phyloP scores from a whole-genome alignment of 35 echinoderm and acorn worm species.

The Chiridota heheva region DNA sequence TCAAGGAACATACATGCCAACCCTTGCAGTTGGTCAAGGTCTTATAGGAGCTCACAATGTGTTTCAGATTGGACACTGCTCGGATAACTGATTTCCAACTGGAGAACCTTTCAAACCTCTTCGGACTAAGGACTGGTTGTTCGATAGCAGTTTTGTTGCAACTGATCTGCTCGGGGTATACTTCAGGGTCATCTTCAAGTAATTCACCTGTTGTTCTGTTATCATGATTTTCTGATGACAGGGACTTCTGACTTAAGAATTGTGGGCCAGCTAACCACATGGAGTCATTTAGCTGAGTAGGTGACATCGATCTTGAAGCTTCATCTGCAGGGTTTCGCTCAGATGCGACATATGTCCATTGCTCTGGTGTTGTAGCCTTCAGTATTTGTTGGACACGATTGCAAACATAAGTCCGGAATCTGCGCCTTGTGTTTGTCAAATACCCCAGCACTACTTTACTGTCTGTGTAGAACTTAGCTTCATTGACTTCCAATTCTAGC shows the following conservation, averaged over 20 bases:
- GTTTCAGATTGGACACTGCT: not conserved
- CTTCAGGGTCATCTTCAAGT: slow-evolving; percentile 28
- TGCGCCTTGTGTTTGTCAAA: not conserved
- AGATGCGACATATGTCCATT: not conserved
- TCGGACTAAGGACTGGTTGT: not conserved
- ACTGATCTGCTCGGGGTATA: not conserved
- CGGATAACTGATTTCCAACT: not conserved
- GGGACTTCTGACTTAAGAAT: not conserved
- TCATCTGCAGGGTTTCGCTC: not conserved
- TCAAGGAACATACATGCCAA: slow-evolving; percentile 1
- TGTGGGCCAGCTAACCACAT: not conserved
- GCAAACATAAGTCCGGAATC: slow-evolving; percentile 7
- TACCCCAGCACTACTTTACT: too few relatives aligned
- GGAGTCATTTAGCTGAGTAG: not conserved
- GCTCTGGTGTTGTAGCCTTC: not conserved
- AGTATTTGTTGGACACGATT: not conserved
- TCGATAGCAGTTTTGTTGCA: not conserved
- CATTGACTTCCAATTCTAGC: too few relatives aligned
- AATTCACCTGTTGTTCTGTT: not conserved
- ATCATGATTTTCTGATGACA: too few relatives aligned
- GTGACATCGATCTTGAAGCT: not conserved
- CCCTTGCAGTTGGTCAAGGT: not conserved
- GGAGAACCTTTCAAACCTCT: slow-evolving; percentile 1
- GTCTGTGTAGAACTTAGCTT: too few relatives aligned
- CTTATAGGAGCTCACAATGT: not conserved